phyloP scores from a whole-genome alignment of 2,888 invertebrate species.

The Pammene aurita region DNA sequence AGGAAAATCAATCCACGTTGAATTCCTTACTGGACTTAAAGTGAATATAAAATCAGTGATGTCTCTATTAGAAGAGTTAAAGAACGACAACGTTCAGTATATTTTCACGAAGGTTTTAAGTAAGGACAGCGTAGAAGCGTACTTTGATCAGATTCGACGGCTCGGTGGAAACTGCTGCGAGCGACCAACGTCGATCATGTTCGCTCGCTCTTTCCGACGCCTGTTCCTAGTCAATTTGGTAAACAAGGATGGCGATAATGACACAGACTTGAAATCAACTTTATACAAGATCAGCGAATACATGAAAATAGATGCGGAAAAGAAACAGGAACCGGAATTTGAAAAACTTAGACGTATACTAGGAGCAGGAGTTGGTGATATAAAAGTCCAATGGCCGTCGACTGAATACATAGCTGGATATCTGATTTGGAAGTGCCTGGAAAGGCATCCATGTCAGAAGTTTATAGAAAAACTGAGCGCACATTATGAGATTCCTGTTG shows the following conservation, averaged over 20 bases:
- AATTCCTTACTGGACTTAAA: constrained; percentile 2
- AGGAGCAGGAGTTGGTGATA: background rate
- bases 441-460: constrained; percentile 16
- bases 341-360: background rate
- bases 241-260: constrained; percentile 8
- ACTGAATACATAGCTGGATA: constrained; percentile 23
- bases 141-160: constrained; percentile 9
- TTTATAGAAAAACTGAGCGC: constrained; percentile 5
- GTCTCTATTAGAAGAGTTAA: background rate
- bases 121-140: constrained; percentile 10
- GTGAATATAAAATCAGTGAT: constrained; percentile 5
- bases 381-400: constrained; percentile 15
- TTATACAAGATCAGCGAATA: constrained; percentile 19
- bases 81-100: background rate
- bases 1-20: background rate
- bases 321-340: background rate
- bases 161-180: constrained; percentile 2
- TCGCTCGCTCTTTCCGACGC: constrained; percentile 25
- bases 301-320: background rate
- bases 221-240: constrained; percentile 9
- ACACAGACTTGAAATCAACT: constrained; percentile 17
- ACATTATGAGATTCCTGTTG: background rate
- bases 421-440: constrained; percentile 21
- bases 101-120: constrained; percentile 8
- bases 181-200: constrained; percentile 20